These are phyloP conservation scores for Gymnogyps californianus DNA, from an alignment of 2,113 vertebrate genomes.

Conservation along the genomic window DNA sequence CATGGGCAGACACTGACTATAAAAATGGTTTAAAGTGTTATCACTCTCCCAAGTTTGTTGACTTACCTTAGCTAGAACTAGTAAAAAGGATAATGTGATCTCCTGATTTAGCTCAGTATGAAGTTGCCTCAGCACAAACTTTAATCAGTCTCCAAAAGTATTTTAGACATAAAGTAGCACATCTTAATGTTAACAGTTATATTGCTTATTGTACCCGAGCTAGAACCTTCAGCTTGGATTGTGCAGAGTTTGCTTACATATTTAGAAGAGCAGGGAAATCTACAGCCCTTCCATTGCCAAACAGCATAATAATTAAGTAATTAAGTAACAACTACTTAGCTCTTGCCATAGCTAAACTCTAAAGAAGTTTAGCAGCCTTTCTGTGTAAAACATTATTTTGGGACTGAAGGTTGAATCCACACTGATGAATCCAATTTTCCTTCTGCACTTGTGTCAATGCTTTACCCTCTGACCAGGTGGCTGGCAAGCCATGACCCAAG, in stretches of 20 bases:
- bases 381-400: not conserved
- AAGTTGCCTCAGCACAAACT: not conserved
- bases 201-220: not conserved
- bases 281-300: not conserved
- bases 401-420: not conserved
- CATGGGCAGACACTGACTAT: not conserved
- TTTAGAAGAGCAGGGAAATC: not conserved
- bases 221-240: not conserved
- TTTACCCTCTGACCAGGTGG: not conserved
- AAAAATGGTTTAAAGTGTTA: not conserved
- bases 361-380: not conserved
- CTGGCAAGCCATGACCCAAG: not conserved
- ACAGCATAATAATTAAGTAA: not conserved
- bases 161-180: not conserved
- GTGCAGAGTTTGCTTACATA: not conserved
- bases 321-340: not conserved
- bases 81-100: not conserved
- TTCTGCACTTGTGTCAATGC: not conserved
- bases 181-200: not conserved
- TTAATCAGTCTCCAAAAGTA: not conserved
- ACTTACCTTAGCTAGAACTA: not conserved
- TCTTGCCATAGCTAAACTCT: not conserved
- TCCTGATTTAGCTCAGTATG: not conserved
- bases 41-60: not conserved
- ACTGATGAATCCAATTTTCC: not conserved